These are phyloP conservation scores for Falcaria lacertinaria DNA, from an alignment of 2,888 invertebrate genomes.

Conservation along the genomic window DNA sequence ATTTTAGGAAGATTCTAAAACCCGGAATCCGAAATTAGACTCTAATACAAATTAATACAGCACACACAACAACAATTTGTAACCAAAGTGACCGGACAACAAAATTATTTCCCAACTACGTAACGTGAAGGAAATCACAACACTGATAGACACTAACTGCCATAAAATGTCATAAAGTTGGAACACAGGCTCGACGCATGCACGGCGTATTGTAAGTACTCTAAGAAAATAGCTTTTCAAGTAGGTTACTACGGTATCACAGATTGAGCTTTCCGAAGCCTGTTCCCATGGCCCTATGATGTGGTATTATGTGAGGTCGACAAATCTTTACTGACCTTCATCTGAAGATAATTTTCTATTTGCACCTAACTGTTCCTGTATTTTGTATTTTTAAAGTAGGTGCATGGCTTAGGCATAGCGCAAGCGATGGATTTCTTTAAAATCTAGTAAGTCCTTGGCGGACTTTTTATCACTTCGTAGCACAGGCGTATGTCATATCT, in stretches of 20 bases:
- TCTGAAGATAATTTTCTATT: background rate
- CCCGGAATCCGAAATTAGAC: too few relatives aligned
- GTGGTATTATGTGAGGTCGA: background rate
- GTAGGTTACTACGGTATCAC: constrained; percentile 3
- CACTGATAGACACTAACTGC: background rate
- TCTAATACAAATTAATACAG: too few relatives aligned
- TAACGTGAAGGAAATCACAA: background rate
- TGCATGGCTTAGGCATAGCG: too few relatives aligned
- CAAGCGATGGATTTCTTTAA: too few relatives aligned
- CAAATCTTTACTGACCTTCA: background rate
- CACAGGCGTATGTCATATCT: too few relatives aligned
- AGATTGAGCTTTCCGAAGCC: constrained; percentile 3
- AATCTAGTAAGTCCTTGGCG: too few relatives aligned
- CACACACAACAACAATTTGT: background rate
- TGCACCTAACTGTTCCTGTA: background rate
- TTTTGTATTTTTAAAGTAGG: background rate
- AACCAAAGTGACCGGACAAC: background rate
- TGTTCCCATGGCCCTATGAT: constrained; percentile 8
- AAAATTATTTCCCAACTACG: background rate
- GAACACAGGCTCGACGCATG: background rate
- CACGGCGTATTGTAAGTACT: background rate
- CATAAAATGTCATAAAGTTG: background rate
- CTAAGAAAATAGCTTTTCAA: background rate
- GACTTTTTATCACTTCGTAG: too few relatives aligned
- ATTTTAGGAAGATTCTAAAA: too few relatives aligned